Evolutionary conservation across 1,140 invertebrate genomes (phyloP).

Genomic region (Ctenoplectra terminalis): DNA sequence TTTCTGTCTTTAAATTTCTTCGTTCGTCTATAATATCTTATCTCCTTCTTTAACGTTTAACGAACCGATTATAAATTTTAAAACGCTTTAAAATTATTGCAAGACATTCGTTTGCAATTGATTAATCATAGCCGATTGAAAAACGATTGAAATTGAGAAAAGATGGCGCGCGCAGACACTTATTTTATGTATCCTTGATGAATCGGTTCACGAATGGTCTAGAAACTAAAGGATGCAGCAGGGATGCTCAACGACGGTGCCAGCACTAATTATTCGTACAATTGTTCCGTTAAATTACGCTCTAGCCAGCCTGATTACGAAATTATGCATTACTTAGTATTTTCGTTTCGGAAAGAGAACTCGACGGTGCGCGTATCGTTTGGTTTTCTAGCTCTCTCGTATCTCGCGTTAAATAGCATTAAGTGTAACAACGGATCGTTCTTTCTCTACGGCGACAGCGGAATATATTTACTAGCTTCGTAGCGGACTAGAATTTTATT

Average conservation of each 20-base stretch:
- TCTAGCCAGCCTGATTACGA: neutral
- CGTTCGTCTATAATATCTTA: too few relatives aligned
- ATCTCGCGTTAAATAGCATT: conserved; percentile 25
- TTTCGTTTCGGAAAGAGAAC: conserved; percentile 1
- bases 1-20: too few relatives aligned
- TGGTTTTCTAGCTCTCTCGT: conserved; percentile 17
- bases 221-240: neutral
- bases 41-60: too few relatives aligned
- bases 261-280: conserved; percentile 34
- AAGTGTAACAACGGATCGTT: conserved; percentile 26
- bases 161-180: too few relatives aligned
- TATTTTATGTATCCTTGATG: too few relatives aligned
- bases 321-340: neutral
- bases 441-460: conserved; percentile 57
- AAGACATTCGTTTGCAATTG: too few relatives aligned
- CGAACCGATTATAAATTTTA: neutral
- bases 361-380: conserved; percentile 14
- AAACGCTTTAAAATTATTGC: neutral
- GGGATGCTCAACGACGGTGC: conserved; percentile 37
- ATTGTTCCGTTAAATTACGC: conserved; percentile 2
- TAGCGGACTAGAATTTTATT: conserved; percentile 52
- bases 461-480: conserved; percentile 51
- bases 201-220: neutral
- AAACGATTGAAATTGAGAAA: neutral
- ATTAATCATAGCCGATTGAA: neutral